phyloP scores from a whole-genome alignment of 2,113 vertebrate genomes.

The Ictalurus punctatus region DNA sequence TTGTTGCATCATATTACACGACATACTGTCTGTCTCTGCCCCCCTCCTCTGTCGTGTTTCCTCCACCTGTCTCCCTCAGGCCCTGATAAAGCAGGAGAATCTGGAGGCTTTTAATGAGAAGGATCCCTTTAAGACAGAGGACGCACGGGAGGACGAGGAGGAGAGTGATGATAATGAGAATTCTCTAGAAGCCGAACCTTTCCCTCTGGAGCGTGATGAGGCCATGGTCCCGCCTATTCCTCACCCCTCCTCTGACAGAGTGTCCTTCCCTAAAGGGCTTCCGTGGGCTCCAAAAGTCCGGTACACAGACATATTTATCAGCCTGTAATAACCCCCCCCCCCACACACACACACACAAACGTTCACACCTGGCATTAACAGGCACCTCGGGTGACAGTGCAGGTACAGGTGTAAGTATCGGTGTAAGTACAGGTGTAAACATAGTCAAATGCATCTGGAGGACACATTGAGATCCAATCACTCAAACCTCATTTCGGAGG shows the following conservation, averaged over 20 bases:
- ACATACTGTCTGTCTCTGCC: not conserved
- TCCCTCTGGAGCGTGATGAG: conserved; percentile 91
- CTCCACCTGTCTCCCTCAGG: conserved; percentile 64
- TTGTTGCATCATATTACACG: not conserved
- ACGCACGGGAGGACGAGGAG: conserved; percentile 91
- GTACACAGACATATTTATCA: conserved; percentile 62
- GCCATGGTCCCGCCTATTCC: conserved; percentile 90
- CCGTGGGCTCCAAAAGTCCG: conserved; percentile 99
- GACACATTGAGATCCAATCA: not conserved
- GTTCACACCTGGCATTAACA: not conserved
- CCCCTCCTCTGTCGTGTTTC: not conserved
- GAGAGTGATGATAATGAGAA: conserved; percentile 93
- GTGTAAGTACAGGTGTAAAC: not conserved
- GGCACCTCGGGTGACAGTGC: not conserved
- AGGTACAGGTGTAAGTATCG: not conserved
- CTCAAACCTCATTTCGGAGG: not conserved
- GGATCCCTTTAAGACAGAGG: conserved; percentile 93
- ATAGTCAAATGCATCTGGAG: not conserved
- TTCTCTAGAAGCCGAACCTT: conserved; percentile 88
- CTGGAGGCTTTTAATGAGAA: conserved; percentile 97
- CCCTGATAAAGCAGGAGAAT: conserved; percentile 96
- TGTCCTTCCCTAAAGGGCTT: conserved; percentile 92
- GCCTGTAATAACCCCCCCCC: not conserved
- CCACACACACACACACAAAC: not conserved
- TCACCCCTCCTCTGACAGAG: conserved; percentile 85